Evolutionary conservation across 2,113 vertebrate species (phyloP).

Genomic region (Xenotilapia leptura): DNA sequence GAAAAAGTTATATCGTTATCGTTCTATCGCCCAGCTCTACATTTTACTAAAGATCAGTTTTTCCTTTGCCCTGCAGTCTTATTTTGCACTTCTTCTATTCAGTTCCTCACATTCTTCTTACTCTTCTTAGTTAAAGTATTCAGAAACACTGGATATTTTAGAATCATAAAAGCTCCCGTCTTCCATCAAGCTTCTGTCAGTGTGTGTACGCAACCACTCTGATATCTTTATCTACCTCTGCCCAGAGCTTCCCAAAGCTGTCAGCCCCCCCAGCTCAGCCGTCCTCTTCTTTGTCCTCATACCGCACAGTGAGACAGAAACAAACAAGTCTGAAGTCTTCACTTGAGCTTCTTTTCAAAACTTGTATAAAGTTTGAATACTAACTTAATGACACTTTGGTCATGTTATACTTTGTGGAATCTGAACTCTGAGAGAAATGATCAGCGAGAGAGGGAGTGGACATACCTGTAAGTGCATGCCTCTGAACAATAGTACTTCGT

Average conservation of each 20-base stretch:
- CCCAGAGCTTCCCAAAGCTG: constrained; percentile 29
- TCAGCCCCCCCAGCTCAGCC: constrained; percentile 3
- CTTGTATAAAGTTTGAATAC: neutral
- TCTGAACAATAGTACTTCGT: constrained; percentile 42
- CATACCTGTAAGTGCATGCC: neutral
- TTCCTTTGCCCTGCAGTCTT: neutral
- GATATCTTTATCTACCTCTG: constrained; percentile 49
- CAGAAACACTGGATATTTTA: neutral
- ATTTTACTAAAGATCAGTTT: neutral
- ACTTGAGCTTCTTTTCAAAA: neutral
- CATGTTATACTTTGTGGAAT: neutral
- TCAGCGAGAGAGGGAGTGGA: neutral
- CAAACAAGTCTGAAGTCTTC: neutral
- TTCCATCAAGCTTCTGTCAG: neutral
- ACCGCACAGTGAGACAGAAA: neutral
- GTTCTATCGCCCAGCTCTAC: too few species aligned
- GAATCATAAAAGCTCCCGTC: neutral
- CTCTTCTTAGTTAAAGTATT: neutral
- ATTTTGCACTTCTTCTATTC: neutral
- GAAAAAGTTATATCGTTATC: too few species aligned
- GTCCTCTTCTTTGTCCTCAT: constrained; percentile 2
- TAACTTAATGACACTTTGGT: neutral
- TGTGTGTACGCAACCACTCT: neutral
- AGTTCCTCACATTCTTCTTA: neutral
- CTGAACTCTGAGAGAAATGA: neutral